These are phyloP conservation scores for Delphinapterus leucas DNA, from an alignment of 2,113 vertebrate species.

Conservation along the genomic window DNA sequence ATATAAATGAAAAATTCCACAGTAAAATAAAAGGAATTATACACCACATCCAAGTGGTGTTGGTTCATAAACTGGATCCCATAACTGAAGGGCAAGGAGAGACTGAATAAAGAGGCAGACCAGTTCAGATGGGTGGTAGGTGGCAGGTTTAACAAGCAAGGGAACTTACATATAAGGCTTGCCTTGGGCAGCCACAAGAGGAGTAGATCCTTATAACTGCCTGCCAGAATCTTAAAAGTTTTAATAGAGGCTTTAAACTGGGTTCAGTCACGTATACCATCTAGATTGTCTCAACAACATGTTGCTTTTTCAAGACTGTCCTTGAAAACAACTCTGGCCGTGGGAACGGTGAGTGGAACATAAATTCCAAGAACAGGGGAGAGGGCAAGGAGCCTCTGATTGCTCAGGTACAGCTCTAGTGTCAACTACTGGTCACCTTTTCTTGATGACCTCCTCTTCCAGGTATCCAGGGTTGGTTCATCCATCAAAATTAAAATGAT, in stretches of 20 bases:
- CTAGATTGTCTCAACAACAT: background rate
- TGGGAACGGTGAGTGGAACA: background rate
- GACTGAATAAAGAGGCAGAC: background rate
- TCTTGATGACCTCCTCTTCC: background rate
- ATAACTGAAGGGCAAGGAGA: background rate
- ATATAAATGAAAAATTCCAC: background rate
- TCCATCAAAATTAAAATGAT: background rate
- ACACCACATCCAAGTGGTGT: background rate
- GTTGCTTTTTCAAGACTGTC: background rate
- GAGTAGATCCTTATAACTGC: background rate
- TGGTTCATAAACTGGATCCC: background rate
- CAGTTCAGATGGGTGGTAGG: background rate
- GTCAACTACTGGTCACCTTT: background rate
- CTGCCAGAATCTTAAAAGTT: background rate
- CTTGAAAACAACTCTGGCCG: background rate
- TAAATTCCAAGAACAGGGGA: background rate
- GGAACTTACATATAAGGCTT: background rate
- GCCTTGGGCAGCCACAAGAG: background rate
- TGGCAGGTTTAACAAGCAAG: background rate
- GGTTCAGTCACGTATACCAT: background rate
- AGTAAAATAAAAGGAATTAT: background rate
- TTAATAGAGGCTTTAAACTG: background rate
- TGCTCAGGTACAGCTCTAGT: background rate
- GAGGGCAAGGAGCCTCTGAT: background rate
- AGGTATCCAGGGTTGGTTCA: background rate